phyloP scores from a whole-genome alignment of 2,113 vertebrate species.

The Ahaetulla prasina region DNA sequence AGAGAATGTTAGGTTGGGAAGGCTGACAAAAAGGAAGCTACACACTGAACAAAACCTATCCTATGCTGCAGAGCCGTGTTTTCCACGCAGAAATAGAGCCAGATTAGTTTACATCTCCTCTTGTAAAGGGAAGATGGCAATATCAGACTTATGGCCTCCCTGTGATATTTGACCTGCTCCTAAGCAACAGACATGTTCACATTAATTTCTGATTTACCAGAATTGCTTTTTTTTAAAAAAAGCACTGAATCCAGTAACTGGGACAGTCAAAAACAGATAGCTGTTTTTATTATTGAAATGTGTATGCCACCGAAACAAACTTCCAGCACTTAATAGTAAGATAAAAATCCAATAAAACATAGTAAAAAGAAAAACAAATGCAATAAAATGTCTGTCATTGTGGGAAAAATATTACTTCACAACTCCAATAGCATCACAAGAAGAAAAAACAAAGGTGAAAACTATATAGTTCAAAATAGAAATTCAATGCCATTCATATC shows the following conservation, averaged over 20 bases:
- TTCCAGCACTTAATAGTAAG: neutral
- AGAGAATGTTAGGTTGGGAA: neutral
- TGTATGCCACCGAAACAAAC: neutral
- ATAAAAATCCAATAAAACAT: neutral
- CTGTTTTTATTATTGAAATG: neutral
- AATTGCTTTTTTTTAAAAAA: neutral
- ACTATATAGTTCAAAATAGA: neutral
- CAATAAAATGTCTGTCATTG: neutral
- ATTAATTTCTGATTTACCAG: neutral
- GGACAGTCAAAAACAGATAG: neutral
- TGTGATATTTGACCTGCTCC: neutral
- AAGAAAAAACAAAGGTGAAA: neutral
- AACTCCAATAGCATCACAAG: neutral
- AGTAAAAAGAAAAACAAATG: neutral
- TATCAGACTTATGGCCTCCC: neutral
- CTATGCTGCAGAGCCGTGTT: neutral
- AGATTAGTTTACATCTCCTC: neutral
- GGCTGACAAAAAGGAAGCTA: neutral
- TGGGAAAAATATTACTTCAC: neutral
- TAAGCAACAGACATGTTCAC: neutral
- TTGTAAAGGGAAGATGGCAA: neutral
- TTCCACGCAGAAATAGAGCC: neutral
- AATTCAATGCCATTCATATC: neutral
- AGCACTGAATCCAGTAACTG: neutral
- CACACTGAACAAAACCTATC: neutral